Percentiles rank a stretch among this genome's conserved stretches.
phyloP scores from a whole-genome alignment of 23 tunicate genomes.

The Pegea sp. region DNA sequence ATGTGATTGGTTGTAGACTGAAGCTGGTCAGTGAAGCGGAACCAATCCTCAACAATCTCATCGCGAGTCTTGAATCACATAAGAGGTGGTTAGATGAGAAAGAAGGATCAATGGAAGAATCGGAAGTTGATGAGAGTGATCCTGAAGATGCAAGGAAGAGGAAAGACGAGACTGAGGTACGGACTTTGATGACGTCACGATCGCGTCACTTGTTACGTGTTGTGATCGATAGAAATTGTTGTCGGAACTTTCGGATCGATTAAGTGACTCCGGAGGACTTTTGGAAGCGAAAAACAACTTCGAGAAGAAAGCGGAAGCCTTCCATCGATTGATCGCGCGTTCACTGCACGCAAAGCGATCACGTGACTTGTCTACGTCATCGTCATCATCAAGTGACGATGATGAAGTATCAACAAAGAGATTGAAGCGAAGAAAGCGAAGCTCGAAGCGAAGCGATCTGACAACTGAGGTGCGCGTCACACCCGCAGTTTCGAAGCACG shows the following conservation, averaged over 20 bases:
- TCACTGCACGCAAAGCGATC: neutral
- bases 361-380: neutral
- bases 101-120: too few relatives aligned
- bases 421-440: neutral
- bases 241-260: slow-evolving; percentile 1
- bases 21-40: neutral
- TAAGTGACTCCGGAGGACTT: neutral
- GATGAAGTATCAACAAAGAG: neutral
- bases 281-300: neutral
- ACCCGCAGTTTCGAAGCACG: neutral
- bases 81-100: neutral
- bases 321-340: neutral
- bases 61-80: neutral
- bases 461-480: too few relatives aligned
- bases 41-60: neutral
- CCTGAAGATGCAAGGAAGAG: too few relatives aligned
- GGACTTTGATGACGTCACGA: too few relatives aligned
- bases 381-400: neutral
- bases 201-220: too few relatives aligned
- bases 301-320: neutral
- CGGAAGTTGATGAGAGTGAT: too few relatives aligned
- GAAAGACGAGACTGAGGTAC: too few relatives aligned
- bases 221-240: neutral
- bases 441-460: slow-evolving; percentile 1
- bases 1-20: neutral